A percentile compares a stretch with the other conserved stretches of the same genome.
Evolutionary conservation across 2,113 vertebrate genomes (phyloP).

Genomic region (Synodontis membranacea): DNA sequence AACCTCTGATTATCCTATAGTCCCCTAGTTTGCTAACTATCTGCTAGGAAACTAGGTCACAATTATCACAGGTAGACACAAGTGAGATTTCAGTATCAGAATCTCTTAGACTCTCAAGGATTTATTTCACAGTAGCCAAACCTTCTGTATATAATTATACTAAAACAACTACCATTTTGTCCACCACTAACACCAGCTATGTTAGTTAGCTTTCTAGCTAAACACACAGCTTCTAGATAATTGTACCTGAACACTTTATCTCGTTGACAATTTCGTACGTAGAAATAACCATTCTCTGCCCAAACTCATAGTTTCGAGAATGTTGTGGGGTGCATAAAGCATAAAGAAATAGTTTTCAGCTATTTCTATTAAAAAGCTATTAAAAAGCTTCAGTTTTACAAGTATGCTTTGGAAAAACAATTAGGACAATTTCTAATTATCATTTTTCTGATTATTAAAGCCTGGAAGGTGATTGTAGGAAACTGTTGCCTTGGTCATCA

Average conservation of each 20-base stretch:
- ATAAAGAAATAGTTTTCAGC: neutral
- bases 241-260: neutral
- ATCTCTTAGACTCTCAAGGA: neutral
- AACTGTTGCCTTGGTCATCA: neutral
- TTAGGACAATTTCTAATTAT: neutral
- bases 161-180: neutral
- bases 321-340: neutral
- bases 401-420: neutral
- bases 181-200: neutral
- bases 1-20: neutral
- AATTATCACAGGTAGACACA: neutral
- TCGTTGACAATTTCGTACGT: neutral
- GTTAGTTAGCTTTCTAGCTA: neutral
- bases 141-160: neutral
- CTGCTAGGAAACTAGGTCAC: neutral
- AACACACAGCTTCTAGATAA: neutral
- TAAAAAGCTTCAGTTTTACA: neutral
- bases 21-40: neutral
- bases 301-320: neutral
- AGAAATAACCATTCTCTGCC: neutral
- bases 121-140: neutral
- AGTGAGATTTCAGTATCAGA: neutral
- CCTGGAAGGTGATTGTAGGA: neutral
- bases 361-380: too few species aligned
- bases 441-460: neutral